Conservation (phyloP, 2,888 invertebrate genomes). For the Sisyra nigra region DNA sequence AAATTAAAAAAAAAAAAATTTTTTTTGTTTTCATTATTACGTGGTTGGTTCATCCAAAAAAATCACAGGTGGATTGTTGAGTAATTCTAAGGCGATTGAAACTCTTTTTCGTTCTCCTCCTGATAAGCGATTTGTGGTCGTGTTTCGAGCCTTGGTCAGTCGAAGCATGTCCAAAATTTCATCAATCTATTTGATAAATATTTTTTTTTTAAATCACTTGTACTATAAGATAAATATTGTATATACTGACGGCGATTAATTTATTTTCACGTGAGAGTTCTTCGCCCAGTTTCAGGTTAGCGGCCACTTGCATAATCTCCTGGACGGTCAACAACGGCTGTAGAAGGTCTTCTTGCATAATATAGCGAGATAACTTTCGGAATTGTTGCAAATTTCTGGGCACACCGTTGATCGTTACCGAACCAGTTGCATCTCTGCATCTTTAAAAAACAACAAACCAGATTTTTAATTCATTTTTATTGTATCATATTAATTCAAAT, state of each 20-base stretch:
- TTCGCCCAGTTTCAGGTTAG: slow-evolving; percentile 71
- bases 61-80: slow-evolving; percentile 89
- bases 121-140: slow-evolving; percentile 57
- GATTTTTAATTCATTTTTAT: too few relatives aligned
- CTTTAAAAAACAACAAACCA: slow-evolving; percentile 35
- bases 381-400: slow-evolving; percentile 62
- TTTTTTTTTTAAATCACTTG: too few relatives aligned
- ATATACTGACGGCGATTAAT: slow-evolving; percentile 44
- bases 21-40: slow-evolving; percentile 36
- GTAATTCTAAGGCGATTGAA: slow-evolving; percentile 83
- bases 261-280: slow-evolving; percentile 45
- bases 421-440: slow-evolving; percentile 49
- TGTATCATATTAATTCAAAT: too few relatives aligned
- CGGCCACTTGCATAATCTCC: slow-evolving; percentile 79
- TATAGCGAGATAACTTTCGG: slow-evolving; percentile 80
- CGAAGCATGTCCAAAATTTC: slow-evolving; percentile 75
- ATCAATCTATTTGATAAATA: slow-evolving; percentile 49
- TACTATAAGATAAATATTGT: neutral
- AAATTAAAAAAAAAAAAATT: neutral
- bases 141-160: slow-evolving; percentile 54
- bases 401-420: slow-evolving; percentile 62
- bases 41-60: slow-evolving; percentile 95
- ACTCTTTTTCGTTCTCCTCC: slow-evolving; percentile 87
- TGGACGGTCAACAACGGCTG: slow-evolving; percentile 75
- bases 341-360: slow-evolving; percentile 84